These are phyloP conservation scores for Drusus annulatus DNA, from an alignment of 1,140 invertebrate genomes.

Conservation along the genomic window DNA sequence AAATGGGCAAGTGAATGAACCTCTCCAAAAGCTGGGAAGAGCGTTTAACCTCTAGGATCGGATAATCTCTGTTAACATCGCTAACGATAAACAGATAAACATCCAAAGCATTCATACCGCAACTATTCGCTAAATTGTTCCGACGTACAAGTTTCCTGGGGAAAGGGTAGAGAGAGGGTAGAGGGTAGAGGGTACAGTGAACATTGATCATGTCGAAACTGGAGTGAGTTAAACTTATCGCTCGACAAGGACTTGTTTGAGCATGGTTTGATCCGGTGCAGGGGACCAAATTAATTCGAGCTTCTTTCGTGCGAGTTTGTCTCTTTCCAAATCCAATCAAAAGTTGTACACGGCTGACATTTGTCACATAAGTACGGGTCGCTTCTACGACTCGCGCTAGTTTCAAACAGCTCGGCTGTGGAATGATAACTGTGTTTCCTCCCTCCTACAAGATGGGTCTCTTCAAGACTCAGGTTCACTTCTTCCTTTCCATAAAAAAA, in stretches of 20 bases:
- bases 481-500: too few relatives aligned
- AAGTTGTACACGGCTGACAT: too few relatives aligned
- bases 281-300: neutral
- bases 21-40: constrained; percentile 19
- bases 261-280: constrained; percentile 11
- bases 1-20: constrained; percentile 39
- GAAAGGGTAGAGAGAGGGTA: too few relatives aligned
- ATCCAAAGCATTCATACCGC: constrained; percentile 22
- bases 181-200: too few relatives aligned
- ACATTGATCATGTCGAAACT: constrained; percentile 10
- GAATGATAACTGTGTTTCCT: too few relatives aligned
- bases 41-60: constrained; percentile 14
- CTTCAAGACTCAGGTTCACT: too few relatives aligned
- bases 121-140: constrained; percentile 29
- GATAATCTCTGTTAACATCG: constrained; percentile 19
- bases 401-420: too few relatives aligned
- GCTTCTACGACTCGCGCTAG: too few relatives aligned
- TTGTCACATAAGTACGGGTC: too few relatives aligned
- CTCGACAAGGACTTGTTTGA: neutral
- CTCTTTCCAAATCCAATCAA: too few relatives aligned
- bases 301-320: too few relatives aligned
- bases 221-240: neutral
- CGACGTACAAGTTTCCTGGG: neutral
- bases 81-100: constrained; percentile 35
- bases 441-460: too few relatives aligned